phyloP scores from a whole-genome alignment of 2,113 vertebrate genomes.

The Paedocypris sp. region DNA sequence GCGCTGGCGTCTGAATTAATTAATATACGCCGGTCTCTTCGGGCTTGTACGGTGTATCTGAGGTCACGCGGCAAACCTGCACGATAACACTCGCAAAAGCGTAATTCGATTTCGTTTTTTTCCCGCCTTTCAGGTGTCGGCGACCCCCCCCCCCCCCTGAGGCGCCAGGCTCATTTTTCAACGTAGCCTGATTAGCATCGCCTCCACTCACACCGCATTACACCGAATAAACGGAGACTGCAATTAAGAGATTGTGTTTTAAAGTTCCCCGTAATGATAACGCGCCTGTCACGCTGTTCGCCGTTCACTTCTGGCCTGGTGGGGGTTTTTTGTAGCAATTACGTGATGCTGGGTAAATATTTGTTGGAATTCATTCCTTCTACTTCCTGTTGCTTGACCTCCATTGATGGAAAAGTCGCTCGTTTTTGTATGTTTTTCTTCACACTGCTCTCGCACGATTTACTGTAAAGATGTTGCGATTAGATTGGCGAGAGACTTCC shows the following conservation, averaged over 20 bases:
- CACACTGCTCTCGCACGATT: too few species aligned
- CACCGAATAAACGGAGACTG: conserved; percentile 11
- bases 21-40: conserved; percentile 45
- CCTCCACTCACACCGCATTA: not conserved
- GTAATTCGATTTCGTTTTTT: conserved; percentile 14
- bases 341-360: too few species aligned
- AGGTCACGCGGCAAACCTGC: conserved; percentile 27
- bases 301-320: not conserved
- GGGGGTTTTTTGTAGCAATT: too few species aligned
- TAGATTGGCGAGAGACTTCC: too few species aligned
- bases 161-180: conserved; percentile 24
- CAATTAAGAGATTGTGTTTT: not conserved
- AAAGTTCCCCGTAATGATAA: conserved; percentile 1
- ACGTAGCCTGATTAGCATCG: conserved; percentile 25
- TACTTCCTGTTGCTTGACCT: too few species aligned
- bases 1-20: conserved; percentile 27
- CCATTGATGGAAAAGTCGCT: too few species aligned
- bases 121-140: conserved; percentile 16
- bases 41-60: conserved; percentile 33
- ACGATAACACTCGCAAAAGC: conserved; percentile 9
- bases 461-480: too few species aligned
- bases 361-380: too few species aligned
- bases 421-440: too few species aligned
- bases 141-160: conserved; percentile 4
- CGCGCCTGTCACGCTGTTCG: not conserved